These are phyloP conservation scores for Acrobeloides nanus DNA, from an alignment of 2,888 invertebrate genomes.

Conservation along the genomic window DNA sequence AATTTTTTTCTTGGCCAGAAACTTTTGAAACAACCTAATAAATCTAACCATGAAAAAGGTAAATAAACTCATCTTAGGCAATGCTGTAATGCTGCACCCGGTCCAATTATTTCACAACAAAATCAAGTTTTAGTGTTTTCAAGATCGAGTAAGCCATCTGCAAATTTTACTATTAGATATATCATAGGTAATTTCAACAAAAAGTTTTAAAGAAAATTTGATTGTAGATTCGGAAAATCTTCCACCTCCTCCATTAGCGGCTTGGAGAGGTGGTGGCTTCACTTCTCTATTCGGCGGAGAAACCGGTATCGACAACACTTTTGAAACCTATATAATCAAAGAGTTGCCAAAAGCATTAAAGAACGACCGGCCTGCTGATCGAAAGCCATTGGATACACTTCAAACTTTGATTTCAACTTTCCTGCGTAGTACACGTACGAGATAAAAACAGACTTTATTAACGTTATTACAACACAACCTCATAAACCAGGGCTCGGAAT, in stretches of 20 bases:
- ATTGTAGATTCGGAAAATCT: constrained; percentile 7
- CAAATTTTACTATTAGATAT: constrained; percentile 35
- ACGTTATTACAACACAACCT: too few species aligned
- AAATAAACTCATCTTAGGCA: too few species aligned
- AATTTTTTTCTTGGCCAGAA: too few species aligned
- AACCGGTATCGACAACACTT: constrained; percentile 36
- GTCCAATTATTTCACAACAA: too few species aligned
- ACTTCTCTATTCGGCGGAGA: constrained; percentile 32
- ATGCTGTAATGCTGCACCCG: too few species aligned
- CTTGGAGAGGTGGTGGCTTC: constrained; percentile 36
- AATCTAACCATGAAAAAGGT: too few species aligned
- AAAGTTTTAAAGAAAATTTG: too few species aligned
- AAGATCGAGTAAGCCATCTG: too few species aligned
- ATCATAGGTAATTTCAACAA: constrained; percentile 21
- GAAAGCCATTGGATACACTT: constrained; percentile 12
- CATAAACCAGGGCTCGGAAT: too few species aligned
- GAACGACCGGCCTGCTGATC: constrained; percentile 3
- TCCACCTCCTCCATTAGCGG: constrained; percentile 28
- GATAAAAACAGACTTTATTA: too few species aligned
- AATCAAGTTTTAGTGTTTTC: too few species aligned
- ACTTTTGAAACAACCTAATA: too few species aligned
- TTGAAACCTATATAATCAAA: constrained; percentile 32
- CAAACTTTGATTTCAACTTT: constrained; percentile 10
- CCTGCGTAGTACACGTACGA: constrained; percentile 14
- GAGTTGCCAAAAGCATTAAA: constrained; percentile 23